These are phyloP conservation scores for Teleiodes luculella DNA, from an alignment of 2,888 invertebrate genomes.

Conservation along the genomic window DNA sequence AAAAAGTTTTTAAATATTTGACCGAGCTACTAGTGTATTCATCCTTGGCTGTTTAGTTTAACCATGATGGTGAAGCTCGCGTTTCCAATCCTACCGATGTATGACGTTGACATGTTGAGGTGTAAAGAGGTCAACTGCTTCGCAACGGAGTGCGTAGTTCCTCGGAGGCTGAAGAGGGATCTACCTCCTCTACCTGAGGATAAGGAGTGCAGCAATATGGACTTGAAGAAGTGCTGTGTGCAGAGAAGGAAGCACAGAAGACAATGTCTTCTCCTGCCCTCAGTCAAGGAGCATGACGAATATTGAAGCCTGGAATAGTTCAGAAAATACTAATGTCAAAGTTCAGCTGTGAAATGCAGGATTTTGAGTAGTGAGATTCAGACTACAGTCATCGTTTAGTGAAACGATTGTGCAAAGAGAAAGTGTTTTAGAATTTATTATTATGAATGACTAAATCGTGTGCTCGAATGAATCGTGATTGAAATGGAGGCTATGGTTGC, in stretches of 20 bases:
- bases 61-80: conserved; percentile 59
- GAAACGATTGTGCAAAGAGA: background rate
- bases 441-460: background rate
- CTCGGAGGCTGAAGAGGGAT: conserved; percentile 54
- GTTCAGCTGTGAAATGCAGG: background rate
- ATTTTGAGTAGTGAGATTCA: background rate
- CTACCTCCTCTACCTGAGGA: conserved; percentile 65
- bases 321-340: background rate
- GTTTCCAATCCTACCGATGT: conserved; percentile 45
- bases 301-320: conserved; percentile 41
- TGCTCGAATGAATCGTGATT: conserved; percentile 4
- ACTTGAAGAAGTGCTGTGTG: conserved; percentile 51
- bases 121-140: conserved; percentile 55
- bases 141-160: conserved; percentile 60
- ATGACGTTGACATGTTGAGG: conserved; percentile 62
- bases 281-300: conserved; percentile 61
- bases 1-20: background rate
- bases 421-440: background rate
- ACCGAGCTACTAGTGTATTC: background rate
- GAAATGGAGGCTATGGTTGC: conserved; percentile 5
- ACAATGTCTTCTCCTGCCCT: conserved; percentile 54
- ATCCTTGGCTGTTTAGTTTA: background rate
- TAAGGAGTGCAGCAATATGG: conserved; percentile 60
- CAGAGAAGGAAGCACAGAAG: conserved; percentile 51
- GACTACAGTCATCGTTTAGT: background rate